Evolutionary conservation across 92 coral and sea anemone genomes (phyloP), one percentile per base, ranked within the genome.

Genomic region (Zoanthus solanderi): DNA sequence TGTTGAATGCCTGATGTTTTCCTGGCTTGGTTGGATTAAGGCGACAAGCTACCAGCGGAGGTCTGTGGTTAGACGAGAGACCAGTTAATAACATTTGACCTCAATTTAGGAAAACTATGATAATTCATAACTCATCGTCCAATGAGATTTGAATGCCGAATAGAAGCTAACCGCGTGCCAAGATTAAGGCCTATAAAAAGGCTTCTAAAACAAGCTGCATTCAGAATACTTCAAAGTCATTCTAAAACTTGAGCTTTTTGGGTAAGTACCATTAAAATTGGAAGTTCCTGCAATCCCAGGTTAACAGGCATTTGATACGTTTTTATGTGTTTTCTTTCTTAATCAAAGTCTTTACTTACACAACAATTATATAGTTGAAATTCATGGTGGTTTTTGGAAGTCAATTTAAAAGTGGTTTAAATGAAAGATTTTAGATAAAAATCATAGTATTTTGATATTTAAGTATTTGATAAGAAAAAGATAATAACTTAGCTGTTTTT

Each of bases 131-230:
- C 9, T 11, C 9, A 5, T 58, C 84, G 12, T n/a, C 84, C 84
- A 79, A 79, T 79, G 30, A 68, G 50, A 63, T 79, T 79, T 42
- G 46, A 63, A 54, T 79, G 42, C 45, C 44, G 84, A 79, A 45
- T 63, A 79, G 37, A 63, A 65, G 47, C 53, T 45, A 28, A 37
- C 7, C 1, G 37, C 74, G 34, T 79, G 73, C 84, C 84, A 79
- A 79, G 84, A 61, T 63, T 61, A 72, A 9, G 84, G 74, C 10
- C 56, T 65, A 63, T 63, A 61, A 79, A 79, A 79, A 16, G 14
- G 73, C 68, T 79, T 79, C 47, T 57, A 79, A 79, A 42, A 30
- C 42, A 10, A 79, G 60, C 13, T 79, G 84, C 28, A 37, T 61
- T 52, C 84, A 79, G 17, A 79, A 61, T 23, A 32, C 54, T 79